Percentiles rank a stretch among this genome's conserved stretches.
phyloP scores from a whole-genome alignment of 2,797 vertebrate species.

The Alosa sapidissima region DNA sequence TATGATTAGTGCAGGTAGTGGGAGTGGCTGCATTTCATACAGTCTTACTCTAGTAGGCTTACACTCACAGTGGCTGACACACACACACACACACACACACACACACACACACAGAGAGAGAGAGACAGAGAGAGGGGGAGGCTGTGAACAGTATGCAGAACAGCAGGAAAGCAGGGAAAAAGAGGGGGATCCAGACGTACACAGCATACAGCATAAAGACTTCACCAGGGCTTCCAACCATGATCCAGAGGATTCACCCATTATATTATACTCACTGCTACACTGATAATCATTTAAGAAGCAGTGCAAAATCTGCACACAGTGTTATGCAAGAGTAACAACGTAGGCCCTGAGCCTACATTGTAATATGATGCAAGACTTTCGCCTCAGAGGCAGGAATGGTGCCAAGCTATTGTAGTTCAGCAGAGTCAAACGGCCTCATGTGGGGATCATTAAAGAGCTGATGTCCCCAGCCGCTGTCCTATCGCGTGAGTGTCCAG shows the following conservation, averaged over 20 bases:
- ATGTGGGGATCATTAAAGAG: background rate
- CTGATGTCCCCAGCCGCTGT: background rate
- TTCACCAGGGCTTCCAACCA: background rate
- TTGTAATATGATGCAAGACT: background rate
- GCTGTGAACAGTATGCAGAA: background rate
- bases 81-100: background rate
- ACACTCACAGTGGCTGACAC: background rate
- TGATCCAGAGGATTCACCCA: background rate
- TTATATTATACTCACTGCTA: background rate
- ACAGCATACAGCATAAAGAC: background rate
- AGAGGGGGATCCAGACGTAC: background rate
- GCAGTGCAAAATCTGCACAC: background rate
- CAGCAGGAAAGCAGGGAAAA: background rate
- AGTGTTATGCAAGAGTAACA: background rate
- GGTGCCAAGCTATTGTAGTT: background rate
- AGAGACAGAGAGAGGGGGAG: no score
- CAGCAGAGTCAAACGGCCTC: background rate
- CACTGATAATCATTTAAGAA: background rate
- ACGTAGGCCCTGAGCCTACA: background rate
- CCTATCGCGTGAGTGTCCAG: background rate
- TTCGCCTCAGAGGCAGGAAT: background rate
- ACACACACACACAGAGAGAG: background rate
- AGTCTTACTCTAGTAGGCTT: background rate
- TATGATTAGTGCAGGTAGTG: slow-evolving; percentile 3
- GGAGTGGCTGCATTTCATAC: background rate